Percentiles rank a stretch among this genome's conserved stretches.
Evolutionary conservation across 2,888 invertebrate species (phyloP).

Genomic region (Mimachlamys varia): DNA sequence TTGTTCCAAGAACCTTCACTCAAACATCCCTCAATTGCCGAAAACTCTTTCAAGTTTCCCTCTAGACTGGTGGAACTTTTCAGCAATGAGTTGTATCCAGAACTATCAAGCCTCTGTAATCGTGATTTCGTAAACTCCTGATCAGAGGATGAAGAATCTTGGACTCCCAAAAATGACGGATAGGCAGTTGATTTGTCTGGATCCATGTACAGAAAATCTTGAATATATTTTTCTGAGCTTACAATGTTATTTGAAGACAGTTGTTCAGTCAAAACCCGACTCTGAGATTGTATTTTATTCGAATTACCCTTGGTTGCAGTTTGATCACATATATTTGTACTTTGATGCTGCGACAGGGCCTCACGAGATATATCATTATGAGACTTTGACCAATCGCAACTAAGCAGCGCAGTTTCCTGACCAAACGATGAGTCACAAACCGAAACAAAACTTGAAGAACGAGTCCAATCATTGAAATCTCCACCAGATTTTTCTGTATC

Average conservation of each 20-base stretch:
- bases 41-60: background rate
- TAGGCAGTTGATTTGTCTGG: background rate
- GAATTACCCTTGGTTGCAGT: background rate
- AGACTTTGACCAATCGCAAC: background rate
- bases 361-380: background rate
- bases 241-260: background rate
- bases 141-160: background rate
- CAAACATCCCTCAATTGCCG: background rate
- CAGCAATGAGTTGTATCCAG: background rate
- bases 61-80: background rate
- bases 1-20: slow-evolving; percentile 14
- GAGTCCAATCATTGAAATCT: background rate
- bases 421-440: background rate
- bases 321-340: background rate
- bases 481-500: background rate
- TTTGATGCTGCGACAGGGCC: background rate
- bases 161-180: background rate
- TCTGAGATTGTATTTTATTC: background rate
- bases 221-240: background rate
- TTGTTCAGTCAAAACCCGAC: background rate
- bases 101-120: background rate
- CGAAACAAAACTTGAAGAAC: background rate
- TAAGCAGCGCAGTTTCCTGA: background rate
- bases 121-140: background rate
- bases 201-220: background rate